phyloP scores from a whole-genome alignment of 2,888 invertebrate species.

The Yponomeuta evonymella region DNA sequence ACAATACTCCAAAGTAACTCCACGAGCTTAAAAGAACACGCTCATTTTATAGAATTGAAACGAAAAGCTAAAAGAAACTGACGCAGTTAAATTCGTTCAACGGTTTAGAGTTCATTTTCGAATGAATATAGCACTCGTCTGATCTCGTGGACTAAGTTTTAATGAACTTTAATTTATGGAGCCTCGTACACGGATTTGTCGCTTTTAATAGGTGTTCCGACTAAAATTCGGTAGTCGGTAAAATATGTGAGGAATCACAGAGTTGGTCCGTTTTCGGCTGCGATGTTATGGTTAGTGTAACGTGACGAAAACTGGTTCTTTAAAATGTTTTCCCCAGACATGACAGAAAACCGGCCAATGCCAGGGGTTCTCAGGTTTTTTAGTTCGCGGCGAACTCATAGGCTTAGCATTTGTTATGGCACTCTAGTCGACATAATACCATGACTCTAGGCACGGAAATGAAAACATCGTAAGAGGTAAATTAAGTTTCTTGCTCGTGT shows the following conservation, averaged over 20 bases:
- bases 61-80: slow-evolving; percentile 19
- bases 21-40: no score
- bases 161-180: slow-evolving; percentile 65
- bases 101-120: slow-evolving; percentile 47
- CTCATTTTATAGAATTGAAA: background rate
- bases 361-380: no score
- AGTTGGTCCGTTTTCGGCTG: slow-evolving; percentile 31
- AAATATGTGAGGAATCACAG: slow-evolving; percentile 42
- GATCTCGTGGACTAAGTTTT: slow-evolving; percentile 46
- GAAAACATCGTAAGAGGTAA: no score
- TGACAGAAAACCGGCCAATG: no score
- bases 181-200: slow-evolving; percentile 55
- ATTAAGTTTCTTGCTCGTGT: no score
- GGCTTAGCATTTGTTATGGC: no score
- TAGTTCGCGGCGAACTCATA: no score
- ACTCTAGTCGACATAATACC: no score
- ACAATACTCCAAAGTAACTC: no score
- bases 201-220: slow-evolving; percentile 51
- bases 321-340: background rate
- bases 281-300: slow-evolving; percentile 45
- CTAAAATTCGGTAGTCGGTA: slow-evolving; percentile 42
- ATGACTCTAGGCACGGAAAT: no score
- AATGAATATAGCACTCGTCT: slow-evolving; percentile 38
- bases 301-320: background rate
- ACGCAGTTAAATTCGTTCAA: slow-evolving; percentile 20